Conservation (phyloP, 2,888 invertebrate species). For the Drosophila fulvimacula region DNA sequence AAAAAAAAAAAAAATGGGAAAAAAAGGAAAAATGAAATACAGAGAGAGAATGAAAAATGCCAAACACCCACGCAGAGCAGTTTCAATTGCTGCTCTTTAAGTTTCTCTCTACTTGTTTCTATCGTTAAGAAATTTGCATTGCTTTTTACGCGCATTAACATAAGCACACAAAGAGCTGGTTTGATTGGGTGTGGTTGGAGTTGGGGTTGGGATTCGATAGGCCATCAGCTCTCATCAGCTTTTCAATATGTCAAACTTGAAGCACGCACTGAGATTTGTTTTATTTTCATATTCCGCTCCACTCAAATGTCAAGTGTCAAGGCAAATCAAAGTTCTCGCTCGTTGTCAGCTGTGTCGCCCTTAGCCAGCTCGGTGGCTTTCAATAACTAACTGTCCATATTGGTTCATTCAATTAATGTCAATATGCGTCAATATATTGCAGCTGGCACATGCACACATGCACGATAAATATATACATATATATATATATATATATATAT, state of each 20-base stretch:
- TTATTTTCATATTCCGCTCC: slow-evolving; percentile 4
- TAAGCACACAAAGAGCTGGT: slow-evolving; percentile 53
- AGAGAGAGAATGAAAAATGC: background rate
- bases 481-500: background rate
- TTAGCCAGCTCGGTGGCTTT: slow-evolving; percentile 17
- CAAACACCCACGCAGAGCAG: slow-evolving; percentile 21
- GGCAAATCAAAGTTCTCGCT: slow-evolving; percentile 46
- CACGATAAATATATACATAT: background rate
- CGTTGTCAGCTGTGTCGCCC: slow-evolving; percentile 16
- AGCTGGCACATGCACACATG: slow-evolving; percentile 2
- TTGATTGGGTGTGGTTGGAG: background rate
- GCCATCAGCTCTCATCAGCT: slow-evolving; percentile 30
- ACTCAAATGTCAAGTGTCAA: slow-evolving; percentile 67
- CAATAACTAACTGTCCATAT: slow-evolving; percentile 58
- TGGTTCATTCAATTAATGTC: slow-evolving; percentile 70
- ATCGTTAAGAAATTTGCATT: slow-evolving; percentile 66
- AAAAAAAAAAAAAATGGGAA: background rate
- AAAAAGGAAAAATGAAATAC: background rate
- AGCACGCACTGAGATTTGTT: slow-evolving; percentile 36
- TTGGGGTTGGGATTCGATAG: too few species aligned
- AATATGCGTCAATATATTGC: slow-evolving; percentile 48
- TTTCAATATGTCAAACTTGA: slow-evolving; percentile 69
- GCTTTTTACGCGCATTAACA: slow-evolving; percentile 74
- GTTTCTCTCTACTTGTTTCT: slow-evolving; percentile 37
- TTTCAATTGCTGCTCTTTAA: slow-evolving; percentile 50